These are phyloP conservation scores for Hassar affinis DNA, from an alignment of 2,113 vertebrate species.

Conservation along the genomic window DNA sequence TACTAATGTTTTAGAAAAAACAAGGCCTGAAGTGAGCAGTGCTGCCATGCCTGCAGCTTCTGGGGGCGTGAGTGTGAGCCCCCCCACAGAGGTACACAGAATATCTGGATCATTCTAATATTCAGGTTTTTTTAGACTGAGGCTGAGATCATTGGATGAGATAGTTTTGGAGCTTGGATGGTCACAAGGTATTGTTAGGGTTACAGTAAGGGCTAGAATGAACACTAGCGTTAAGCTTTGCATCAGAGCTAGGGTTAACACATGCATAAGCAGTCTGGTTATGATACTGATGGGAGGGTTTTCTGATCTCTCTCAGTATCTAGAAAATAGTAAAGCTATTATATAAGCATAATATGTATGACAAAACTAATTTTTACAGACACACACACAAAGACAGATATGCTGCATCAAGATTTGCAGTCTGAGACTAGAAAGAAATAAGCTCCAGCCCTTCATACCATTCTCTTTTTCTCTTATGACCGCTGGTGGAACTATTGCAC, in stretches of 20 bases:
- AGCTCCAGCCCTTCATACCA: not conserved
- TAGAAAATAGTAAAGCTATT: not conserved
- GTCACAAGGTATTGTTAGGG: not conserved
- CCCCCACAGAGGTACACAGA: slow-evolving; percentile 10
- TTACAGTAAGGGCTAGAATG: not conserved
- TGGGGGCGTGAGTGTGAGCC: not conserved
- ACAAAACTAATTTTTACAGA: not conserved
- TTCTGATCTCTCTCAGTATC: not conserved
- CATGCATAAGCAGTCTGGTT: not conserved
- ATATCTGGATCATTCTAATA: not conserved
- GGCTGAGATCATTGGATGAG: not conserved
- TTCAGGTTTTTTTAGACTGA: not conserved
- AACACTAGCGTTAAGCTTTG: not conserved
- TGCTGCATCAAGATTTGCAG: not conserved
- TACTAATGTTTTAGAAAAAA: slow-evolving; percentile 19
- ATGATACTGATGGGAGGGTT: not conserved
- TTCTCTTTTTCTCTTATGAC: not conserved
- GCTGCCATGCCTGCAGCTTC: not conserved
- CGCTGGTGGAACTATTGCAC: not conserved
- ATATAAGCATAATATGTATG: not conserved
- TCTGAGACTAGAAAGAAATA: not conserved
- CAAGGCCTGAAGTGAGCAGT: not conserved
- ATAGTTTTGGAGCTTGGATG: not conserved
- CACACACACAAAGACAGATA: not conserved
- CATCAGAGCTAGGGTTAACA: not conserved